Evolutionary conservation across 2,113 vertebrate genomes (phyloP).

Genomic region (Oreocharis arfaki): DNA sequence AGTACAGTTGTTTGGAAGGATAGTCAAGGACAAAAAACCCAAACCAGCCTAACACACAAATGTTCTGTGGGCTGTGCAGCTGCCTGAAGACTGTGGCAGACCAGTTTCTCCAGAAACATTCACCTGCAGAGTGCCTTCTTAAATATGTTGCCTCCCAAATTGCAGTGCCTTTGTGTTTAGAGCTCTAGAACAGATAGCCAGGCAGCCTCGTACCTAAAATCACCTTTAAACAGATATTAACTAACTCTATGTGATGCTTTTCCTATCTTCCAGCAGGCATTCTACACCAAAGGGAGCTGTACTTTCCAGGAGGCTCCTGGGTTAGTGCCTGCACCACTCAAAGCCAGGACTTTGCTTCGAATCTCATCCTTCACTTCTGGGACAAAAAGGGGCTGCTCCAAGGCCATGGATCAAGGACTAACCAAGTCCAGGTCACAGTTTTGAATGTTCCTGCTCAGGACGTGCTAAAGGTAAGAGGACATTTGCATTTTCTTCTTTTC

Average conservation of each 20-base stretch:
- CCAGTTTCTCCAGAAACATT: background rate
- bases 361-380: background rate
- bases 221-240: background rate
- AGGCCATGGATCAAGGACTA: background rate
- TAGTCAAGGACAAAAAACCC: background rate
- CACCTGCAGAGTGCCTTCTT: background rate
- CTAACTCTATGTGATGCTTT: background rate
- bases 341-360: background rate
- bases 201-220: background rate
- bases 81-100: background rate
- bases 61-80: background rate
- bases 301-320: background rate
- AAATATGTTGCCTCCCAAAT: background rate
- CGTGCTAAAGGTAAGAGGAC: background rate
- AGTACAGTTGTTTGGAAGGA: background rate
- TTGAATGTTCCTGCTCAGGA: background rate
- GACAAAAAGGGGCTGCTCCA: background rate
- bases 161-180: background rate
- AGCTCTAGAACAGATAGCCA: background rate
- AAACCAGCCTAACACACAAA: background rate
- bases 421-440: background rate
- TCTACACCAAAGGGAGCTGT: background rate
- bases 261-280: background rate
- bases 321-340: background rate
- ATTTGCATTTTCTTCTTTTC: background rate